Percentiles rank a stretch among this genome's conserved stretches.
phyloP scores from a whole-genome alignment of 2,888 invertebrate species.

The Leptogaster cylindrica region DNA sequence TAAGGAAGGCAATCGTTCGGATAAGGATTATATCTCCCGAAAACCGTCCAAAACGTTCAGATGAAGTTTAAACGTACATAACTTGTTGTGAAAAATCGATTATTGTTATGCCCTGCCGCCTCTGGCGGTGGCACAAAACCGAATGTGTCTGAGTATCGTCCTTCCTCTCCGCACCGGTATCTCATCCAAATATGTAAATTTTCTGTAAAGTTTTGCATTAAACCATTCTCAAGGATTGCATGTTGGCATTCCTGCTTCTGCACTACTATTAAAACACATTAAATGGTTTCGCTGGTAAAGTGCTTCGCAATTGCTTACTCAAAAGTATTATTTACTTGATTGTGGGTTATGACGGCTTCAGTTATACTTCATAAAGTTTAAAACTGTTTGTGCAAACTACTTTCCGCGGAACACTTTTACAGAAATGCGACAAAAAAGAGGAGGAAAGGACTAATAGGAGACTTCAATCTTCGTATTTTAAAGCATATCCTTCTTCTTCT shows the following conservation, averaged over 20 bases:
- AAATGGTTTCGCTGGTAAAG: neutral
- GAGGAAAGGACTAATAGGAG: neutral
- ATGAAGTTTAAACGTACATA: constrained; percentile 5
- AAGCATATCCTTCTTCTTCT: too few relatives aligned
- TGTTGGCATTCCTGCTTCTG: neutral
- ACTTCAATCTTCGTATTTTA: too few relatives aligned
- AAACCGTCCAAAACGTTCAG: neutral
- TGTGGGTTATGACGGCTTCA: neutral
- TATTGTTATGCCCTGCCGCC: constrained; percentile 8
- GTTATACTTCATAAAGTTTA: constrained; percentile 1
- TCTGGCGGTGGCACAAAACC: neutral
- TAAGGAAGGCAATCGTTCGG: neutral
- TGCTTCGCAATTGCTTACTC: constrained; percentile 3
- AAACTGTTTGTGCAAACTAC: neutral
- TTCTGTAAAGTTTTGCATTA: constrained; percentile 6
- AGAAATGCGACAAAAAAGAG: neutral
- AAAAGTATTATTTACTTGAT: constrained; percentile 6
- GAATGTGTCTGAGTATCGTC: neutral
- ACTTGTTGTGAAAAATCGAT: constrained; percentile 11
- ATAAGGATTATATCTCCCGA: constrained; percentile 5
- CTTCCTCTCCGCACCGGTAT: neutral
- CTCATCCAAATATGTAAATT: constrained; percentile 7
- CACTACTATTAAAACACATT: neutral
- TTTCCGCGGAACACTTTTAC: neutral
- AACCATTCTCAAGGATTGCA: neutral